Percentiles rank a stretch among this genome's conserved stretches.
Conservation (phyloP, 2,113 vertebrate species). For the Tupaia tana region DNA sequence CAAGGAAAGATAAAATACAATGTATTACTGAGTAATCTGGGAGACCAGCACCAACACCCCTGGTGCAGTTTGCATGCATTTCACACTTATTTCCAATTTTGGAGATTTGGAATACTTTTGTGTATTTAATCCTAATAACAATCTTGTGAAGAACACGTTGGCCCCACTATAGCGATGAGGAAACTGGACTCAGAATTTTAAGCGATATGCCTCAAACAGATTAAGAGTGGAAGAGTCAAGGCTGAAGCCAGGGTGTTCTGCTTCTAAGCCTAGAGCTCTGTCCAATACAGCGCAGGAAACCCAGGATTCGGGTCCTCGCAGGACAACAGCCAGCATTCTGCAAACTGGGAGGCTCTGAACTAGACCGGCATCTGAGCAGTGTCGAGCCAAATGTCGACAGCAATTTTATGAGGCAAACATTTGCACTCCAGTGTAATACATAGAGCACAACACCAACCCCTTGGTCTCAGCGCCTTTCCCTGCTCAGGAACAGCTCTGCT, state of each 20-base stretch:
- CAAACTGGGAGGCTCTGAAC: background rate
- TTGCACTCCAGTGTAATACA: background rate
- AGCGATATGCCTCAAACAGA: slow-evolving; percentile 23
- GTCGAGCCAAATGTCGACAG: background rate
- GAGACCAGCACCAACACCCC: background rate
- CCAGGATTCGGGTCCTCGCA: background rate
- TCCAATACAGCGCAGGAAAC: background rate
- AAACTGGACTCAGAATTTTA: slow-evolving; percentile 4
- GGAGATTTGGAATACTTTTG: background rate
- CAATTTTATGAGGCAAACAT: slow-evolving; percentile 47
- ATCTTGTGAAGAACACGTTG: slow-evolving; percentile 2
- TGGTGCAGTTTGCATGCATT: background rate
- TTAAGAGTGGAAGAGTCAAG: background rate
- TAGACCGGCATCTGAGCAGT: background rate
- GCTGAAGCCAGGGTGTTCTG: slow-evolving; percentile 4
- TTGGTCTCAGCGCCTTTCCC: background rate
- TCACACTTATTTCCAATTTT: slow-evolving; percentile 3
- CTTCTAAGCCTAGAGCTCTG: background rate
- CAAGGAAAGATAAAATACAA: background rate
- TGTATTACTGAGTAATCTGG: background rate
- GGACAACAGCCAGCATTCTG: background rate
- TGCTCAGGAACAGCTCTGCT: slow-evolving; percentile 15
- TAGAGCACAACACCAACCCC: slow-evolving; percentile 5
- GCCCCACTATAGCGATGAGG: background rate
- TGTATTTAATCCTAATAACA: background rate